These are phyloP conservation scores for Pristionchus fissidentatus DNA, from an alignment of 2,888 invertebrate species.

Conservation along the genomic window DNA sequence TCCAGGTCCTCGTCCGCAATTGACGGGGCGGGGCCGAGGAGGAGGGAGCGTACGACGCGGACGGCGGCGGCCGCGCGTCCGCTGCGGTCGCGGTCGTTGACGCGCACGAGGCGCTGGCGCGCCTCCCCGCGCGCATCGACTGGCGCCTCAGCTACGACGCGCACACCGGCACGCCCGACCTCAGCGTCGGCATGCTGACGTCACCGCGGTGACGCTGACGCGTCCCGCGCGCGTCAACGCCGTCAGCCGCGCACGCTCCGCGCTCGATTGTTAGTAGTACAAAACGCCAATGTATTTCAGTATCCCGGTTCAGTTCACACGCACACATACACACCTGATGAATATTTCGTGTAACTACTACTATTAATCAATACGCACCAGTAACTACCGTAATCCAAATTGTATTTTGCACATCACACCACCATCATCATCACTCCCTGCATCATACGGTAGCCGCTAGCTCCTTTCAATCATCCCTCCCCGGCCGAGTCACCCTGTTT, in stretches of 20 bases:
- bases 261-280: too few relatives aligned
- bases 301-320: too few relatives aligned
- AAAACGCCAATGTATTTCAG: too few relatives aligned
- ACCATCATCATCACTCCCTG: too few relatives aligned
- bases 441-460: neutral
- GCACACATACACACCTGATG: neutral
- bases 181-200: neutral
- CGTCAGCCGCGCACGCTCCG: too few relatives aligned
- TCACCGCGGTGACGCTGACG: constrained; percentile 34
- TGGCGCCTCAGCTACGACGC: constrained; percentile 46
- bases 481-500: neutral
- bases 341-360: neutral
- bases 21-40: constrained; percentile 47
- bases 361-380: constrained; percentile 5
- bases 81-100: neutral
- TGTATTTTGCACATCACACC: neutral
- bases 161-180: constrained; percentile 46
- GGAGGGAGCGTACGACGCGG: constrained; percentile 22
- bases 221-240: neutral
- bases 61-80: neutral
- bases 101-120: constrained; percentile 21
- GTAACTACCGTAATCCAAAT: constrained; percentile 8
- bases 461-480: neutral
- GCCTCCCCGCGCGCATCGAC: constrained; percentile 36
- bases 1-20: constrained; percentile 40